Evolutionary conservation across 2,797 vertebrate species (phyloP).

Genomic region (Falco peregrinus): DNA sequence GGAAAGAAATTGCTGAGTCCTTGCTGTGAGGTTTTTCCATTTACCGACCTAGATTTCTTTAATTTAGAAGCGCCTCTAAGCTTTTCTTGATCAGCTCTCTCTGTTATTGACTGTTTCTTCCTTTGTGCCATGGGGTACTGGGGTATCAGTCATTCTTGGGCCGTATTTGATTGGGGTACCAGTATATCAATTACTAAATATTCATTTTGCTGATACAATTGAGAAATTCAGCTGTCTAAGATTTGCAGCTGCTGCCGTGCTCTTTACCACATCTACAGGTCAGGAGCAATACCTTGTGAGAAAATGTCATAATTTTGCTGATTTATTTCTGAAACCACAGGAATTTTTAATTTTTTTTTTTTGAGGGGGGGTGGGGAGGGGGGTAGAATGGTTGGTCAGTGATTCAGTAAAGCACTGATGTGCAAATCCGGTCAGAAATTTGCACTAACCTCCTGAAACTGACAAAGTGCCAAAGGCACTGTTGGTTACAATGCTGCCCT

Average conservation of each 20-base stretch:
- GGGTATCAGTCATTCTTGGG: not conserved
- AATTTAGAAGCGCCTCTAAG: not conserved
- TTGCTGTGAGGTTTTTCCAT: not conserved
- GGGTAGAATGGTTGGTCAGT: not conserved
- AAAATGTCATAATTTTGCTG: not conserved
- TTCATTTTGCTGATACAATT: not conserved
- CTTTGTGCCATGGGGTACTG: not conserved
- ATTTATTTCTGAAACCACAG: not conserved
- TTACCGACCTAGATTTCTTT: not conserved
- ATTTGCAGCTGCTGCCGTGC: not conserved
- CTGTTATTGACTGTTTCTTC: not conserved
- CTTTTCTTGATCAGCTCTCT: not conserved
- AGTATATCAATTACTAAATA: not conserved
- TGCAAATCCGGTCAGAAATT: constrained; percentile 2
- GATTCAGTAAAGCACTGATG: not conserved
- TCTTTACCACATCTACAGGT: not conserved
- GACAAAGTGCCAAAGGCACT: constrained; percentile 23
- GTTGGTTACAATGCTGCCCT: not conserved
- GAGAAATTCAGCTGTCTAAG: not conserved
- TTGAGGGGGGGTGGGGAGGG: too few species aligned
- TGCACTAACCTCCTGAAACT: not conserved
- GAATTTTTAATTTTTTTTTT: not conserved
- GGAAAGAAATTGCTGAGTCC: not conserved
- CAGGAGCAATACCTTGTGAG: not conserved
- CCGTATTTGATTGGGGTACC: not conserved